Evolutionary conservation across 2,797 vertebrate species (phyloP).

Genomic region (Rhyacichthys aspro): DNA sequence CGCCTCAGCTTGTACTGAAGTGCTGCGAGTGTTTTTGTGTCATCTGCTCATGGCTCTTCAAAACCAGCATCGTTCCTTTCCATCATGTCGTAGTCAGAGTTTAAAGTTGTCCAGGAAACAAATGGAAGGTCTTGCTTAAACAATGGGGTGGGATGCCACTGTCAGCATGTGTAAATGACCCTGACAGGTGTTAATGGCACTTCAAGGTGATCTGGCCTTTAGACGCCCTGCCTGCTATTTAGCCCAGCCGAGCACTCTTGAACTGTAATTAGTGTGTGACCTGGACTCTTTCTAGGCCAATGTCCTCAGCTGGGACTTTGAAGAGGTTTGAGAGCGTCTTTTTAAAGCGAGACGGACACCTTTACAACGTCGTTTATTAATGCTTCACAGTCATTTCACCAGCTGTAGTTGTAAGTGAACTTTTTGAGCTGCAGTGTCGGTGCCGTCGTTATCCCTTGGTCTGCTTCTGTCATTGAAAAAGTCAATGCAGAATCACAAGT

Average conservation of each 20-base stretch:
- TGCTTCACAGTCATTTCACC: not conserved
- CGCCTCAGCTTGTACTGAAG: slow-evolving; percentile 7
- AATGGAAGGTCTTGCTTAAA: slow-evolving; percentile 30
- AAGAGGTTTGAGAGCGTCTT: slow-evolving; percentile 2
- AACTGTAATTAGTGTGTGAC: slow-evolving; percentile 54
- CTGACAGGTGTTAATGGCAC: slow-evolving; percentile 66
- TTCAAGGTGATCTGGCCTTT: slow-evolving; percentile 67
- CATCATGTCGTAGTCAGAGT: slow-evolving; percentile 18
- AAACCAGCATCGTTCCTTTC: slow-evolving; percentile 13
- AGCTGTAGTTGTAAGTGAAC: not conserved
- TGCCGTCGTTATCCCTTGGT: no score
- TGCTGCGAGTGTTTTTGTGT: no score
- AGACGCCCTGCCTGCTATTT: slow-evolving; percentile 42
- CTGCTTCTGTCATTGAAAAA: no score
- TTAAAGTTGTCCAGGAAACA: slow-evolving; percentile 29
- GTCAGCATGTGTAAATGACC: slow-evolving; percentile 59
- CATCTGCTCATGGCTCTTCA: slow-evolving; percentile 11
- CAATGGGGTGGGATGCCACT: slow-evolving; percentile 31
- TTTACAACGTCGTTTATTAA: slow-evolving; percentile 2
- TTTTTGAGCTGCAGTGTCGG: slow-evolving; percentile 6
- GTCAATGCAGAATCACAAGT: no score
- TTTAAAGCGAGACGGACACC: slow-evolving; percentile 13
- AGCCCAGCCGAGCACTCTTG: slow-evolving; percentile 47
- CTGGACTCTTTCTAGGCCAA: slow-evolving; percentile 48
- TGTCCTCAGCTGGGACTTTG: slow-evolving; percentile 24